Evolutionary conservation across 2,113 vertebrate species (phyloP).

Genomic region (Tinamus guttatus): DNA sequence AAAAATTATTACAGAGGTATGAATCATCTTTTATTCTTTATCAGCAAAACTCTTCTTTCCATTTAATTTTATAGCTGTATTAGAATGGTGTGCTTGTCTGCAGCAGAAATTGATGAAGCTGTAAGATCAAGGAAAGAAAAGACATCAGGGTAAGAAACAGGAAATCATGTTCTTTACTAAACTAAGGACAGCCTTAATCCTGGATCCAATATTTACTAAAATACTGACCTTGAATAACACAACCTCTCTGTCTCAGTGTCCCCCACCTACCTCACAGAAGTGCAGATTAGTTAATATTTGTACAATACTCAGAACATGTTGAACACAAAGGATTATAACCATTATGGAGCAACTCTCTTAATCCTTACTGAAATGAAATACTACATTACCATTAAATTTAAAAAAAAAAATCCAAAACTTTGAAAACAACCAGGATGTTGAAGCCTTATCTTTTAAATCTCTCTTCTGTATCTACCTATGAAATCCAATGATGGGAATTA

Average conservation of each 20-base stretch:
- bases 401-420: neutral
- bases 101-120: neutral
- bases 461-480: neutral
- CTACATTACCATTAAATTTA: neutral
- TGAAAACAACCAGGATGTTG: neutral
- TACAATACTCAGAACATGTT: neutral
- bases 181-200: neutral
- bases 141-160: neutral
- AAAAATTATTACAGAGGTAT: neutral
- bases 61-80: neutral
- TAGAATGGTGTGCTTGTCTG: neutral
- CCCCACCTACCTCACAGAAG: neutral
- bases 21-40: neutral
- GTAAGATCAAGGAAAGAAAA: neutral
- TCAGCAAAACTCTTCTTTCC: neutral
- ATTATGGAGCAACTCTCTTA: constrained; percentile 2
- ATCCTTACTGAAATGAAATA: constrained; percentile 23
- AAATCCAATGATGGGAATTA: neutral
- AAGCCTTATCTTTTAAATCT: neutral
- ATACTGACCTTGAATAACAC: constrained; percentile 8
- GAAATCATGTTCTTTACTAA: neutral
- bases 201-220: constrained; percentile 33
- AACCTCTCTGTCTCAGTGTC: constrained; percentile 1
- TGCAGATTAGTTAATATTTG: constrained; percentile 47
- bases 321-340: constrained; percentile 37